Percentiles rank a stretch among this genome's conserved stretches.
phyloP scores from a whole-genome alignment of 2,888 invertebrate genomes.

The Acholoe squamosa region DNA sequence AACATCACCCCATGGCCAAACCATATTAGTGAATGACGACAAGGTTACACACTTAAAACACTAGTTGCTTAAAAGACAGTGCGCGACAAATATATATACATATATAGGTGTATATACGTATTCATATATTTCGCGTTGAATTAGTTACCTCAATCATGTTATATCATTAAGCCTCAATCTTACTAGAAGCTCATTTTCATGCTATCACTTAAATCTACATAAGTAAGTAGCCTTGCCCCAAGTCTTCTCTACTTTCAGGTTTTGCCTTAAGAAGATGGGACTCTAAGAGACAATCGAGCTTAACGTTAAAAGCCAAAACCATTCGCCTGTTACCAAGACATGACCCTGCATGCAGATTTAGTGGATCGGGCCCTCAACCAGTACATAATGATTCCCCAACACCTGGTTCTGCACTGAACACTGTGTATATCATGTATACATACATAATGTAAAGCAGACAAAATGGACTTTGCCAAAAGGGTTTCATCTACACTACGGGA shows the following conservation, averaged over 20 bases:
- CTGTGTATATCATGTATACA: neutral
- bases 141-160: neutral
- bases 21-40: slow-evolving; percentile 48
- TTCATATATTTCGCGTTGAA: slow-evolving; percentile 17
- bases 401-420: neutral
- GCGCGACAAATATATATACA: slow-evolving; percentile 44
- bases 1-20: slow-evolving; percentile 45
- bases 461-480: slow-evolving; percentile 15
- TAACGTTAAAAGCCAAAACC: neutral
- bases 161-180: neutral
- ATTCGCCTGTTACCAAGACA: slow-evolving; percentile 45
- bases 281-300: neutral
- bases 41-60: slow-evolving; percentile 46
- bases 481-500: neutral
- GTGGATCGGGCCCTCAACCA: slow-evolving; percentile 14
- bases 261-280: neutral
- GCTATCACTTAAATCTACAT: slow-evolving; percentile 8
- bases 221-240: neutral
- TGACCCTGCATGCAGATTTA: slow-evolving; percentile 39
- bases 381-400: neutral
- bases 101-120: slow-evolving; percentile 43
- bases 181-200: slow-evolving; percentile 21
- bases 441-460: neutral
- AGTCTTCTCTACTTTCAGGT: neutral
- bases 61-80: neutral